A percentile compares a stretch with the other conserved stretches of the same genome.
Evolutionary conservation across 2,888 invertebrate genomes (phyloP).

Genomic region (Diadegma fenestrale): DNA sequence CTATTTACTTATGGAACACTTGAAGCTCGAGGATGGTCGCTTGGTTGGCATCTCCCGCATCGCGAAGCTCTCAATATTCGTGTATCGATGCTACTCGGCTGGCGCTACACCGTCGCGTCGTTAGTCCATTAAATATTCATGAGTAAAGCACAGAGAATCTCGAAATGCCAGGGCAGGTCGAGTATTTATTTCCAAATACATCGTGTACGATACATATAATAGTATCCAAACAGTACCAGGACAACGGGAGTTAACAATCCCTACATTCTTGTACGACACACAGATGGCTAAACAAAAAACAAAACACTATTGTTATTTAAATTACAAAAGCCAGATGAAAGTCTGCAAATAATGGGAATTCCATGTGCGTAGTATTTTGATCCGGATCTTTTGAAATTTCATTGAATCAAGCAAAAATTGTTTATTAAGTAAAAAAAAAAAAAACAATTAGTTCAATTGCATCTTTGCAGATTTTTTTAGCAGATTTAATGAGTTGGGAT

Average conservation of each 20-base stretch:
- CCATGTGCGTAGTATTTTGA: neutral
- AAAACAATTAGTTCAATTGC: too few species aligned
- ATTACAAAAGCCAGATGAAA: neutral
- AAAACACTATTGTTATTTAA: neutral
- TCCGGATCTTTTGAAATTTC: neutral
- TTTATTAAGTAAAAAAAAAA: neutral
- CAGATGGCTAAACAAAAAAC: neutral
- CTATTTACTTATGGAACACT: slow-evolving; percentile 69
- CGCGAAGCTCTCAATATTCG: slow-evolving; percentile 68
- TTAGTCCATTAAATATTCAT: slow-evolving; percentile 77
- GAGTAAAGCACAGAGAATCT: slow-evolving; percentile 68
- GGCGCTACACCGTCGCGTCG: slow-evolving; percentile 59
- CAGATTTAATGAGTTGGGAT: neutral
- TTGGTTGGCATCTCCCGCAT: slow-evolving; percentile 35
- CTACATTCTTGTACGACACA: neutral
- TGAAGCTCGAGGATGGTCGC: slow-evolving; percentile 50
- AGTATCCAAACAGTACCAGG: neutral
- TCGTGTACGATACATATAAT: slow-evolving; percentile 26
- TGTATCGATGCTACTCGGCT: slow-evolving; percentile 70
- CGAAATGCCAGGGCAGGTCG: slow-evolving; percentile 45
- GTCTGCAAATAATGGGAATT: neutral
- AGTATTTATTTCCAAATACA: slow-evolving; percentile 47
- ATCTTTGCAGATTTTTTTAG: neutral
- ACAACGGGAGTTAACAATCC: neutral
- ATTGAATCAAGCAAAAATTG: neutral